Conservation (phyloP, 2,113 vertebrate genomes). For the Epinephelus lanceolatus region DNA sequence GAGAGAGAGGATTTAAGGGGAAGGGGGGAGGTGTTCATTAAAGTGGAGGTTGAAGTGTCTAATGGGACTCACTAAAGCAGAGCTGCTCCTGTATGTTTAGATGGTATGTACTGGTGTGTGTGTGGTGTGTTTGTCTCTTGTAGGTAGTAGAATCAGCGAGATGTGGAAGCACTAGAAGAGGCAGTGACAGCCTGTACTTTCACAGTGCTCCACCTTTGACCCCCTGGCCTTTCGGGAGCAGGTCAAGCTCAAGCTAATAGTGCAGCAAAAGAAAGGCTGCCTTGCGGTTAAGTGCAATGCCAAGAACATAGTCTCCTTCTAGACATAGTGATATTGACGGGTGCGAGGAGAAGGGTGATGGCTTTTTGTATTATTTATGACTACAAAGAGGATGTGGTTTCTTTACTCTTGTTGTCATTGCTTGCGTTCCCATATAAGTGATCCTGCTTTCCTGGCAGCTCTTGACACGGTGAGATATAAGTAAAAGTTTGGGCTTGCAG, state of each 20-base stretch:
- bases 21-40: constrained; percentile 57
- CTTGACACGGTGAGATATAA: constrained; percentile 59
- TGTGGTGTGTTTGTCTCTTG: constrained; percentile 23
- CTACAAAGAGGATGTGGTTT: constrained; percentile 81
- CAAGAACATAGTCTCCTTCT: constrained; percentile 75
- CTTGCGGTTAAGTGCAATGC: constrained; percentile 83
- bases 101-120: constrained; percentile 21
- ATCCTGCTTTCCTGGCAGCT: constrained; percentile 80
- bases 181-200: constrained; percentile 64
- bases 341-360: constrained; percentile 75
- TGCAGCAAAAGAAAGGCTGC: constrained; percentile 60
- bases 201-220: constrained; percentile 74
- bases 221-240: constrained; percentile 70
- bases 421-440: constrained; percentile 72
- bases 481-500: constrained; percentile 60
- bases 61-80: constrained; percentile 74
- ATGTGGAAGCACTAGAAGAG: constrained; percentile 48
- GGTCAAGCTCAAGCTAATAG: constrained; percentile 77
- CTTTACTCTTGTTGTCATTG: constrained; percentile 78
- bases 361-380: constrained; percentile 86
- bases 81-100: constrained; percentile 56
- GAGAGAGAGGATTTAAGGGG: constrained; percentile 39
- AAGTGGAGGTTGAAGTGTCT: constrained; percentile 67
- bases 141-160: constrained; percentile 17
- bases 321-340: constrained; percentile 80